phyloP scores from a whole-genome alignment of 2,113 vertebrate genomes.

The Thamnophis sirtalis region DNA sequence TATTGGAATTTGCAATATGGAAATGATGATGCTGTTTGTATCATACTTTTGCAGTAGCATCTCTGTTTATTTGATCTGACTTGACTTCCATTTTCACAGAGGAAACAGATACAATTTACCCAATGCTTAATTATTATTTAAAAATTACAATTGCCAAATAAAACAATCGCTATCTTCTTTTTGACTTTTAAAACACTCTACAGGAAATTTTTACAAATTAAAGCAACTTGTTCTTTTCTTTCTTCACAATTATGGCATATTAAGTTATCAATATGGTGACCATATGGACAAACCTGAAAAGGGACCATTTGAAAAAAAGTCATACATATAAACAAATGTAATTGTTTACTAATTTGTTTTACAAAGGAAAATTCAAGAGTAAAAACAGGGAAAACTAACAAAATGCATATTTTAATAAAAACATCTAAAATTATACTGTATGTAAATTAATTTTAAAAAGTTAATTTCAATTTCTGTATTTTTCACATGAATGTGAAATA shows the following conservation, averaged over 20 bases:
- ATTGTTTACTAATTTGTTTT: not conserved
- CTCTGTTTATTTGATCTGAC: not conserved
- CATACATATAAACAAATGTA: not conserved
- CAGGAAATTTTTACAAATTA: constrained; percentile 22
- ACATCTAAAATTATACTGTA: not conserved
- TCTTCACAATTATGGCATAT: constrained; percentile 42
- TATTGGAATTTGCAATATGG: not conserved
- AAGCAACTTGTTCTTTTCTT: constrained; percentile 32
- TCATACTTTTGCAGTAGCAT: not conserved
- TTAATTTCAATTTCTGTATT: not conserved
- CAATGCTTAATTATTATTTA: constrained; percentile 22
- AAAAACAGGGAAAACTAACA: not conserved
- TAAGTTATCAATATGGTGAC: constrained; percentile 16
- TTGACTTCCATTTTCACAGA: not conserved
- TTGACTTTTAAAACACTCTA: constrained; percentile 35
- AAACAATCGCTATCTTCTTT: constrained; percentile 20
- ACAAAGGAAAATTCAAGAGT: not conserved
- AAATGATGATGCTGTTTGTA: not conserved
- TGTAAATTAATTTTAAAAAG: not conserved
- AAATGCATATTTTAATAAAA: not conserved
- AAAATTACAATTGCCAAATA: constrained; percentile 24
- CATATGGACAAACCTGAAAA: not conserved
- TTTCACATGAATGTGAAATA: not conserved
- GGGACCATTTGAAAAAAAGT: not conserved
- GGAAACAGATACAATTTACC: not conserved